Base-by-base conservation (phyloP, 2,888 invertebrate genomes). In the Synanthedon tipuliformis region DNA sequence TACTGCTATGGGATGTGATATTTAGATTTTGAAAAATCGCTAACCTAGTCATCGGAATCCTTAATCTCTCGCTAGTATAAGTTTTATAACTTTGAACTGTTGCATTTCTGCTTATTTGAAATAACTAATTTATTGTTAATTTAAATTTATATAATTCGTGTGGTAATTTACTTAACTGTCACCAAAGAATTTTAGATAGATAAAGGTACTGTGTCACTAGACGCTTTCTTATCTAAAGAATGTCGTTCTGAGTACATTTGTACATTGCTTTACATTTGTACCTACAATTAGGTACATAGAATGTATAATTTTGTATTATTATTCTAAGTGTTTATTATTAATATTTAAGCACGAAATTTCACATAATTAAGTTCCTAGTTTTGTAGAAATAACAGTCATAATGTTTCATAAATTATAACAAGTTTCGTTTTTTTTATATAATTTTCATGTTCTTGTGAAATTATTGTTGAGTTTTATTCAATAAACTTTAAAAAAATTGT, bases 381-480 rank as follows among this genome's bases (percentile, higher is more conserved):
- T 66, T 13, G 45, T 15, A 45, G 13, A 34, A 34, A 62, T 74
- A 73, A 73, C 68, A 69, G 66, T 62, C 34, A 63, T 62, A 61
- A 69, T 73, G 66, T 73, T 69, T 68, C 60, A 57, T 61, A n/a
- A n/a, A 57, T 57, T 23, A 23, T 34, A 34, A 34, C 34, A 34
- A 34, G 8, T 34, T 55, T 56, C 49, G 70, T 73, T 64, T 34
- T 34, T 34, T 34, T 34, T 34, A 34, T 34, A 34, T 34, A 34
- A 34, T 34, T 34, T 34, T 34, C 7, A 34, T 71, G 76, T 75
- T 69, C 78, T 79, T 76, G 77, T 82, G 80, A 71, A 71, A 71
- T 76, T 71, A 77, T 81, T 85, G 86, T 86, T 86, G 86, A 86
- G 78, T 86, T 86, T 86, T 80, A 76, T 76, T 75, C 77, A 83